phyloP scores from a whole-genome alignment of 2,113 vertebrate species.

The Hemichromis elongatus region DNA sequence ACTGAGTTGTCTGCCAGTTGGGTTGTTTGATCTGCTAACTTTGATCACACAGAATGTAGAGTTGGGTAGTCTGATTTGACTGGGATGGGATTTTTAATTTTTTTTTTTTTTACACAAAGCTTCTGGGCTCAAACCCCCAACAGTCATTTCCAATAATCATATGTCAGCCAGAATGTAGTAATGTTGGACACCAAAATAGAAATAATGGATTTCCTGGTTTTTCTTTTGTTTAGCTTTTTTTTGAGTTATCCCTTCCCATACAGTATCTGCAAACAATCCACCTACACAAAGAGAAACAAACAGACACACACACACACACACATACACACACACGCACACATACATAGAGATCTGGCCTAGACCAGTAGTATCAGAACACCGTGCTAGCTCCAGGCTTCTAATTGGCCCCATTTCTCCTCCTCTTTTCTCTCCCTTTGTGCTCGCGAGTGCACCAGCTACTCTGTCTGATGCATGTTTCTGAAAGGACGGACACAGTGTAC shows the following conservation, averaged over 20 bases:
- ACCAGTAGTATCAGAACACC: conserved; percentile 40
- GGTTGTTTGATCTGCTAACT: conserved; percentile 56
- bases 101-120: not conserved
- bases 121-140: conserved; percentile 25
- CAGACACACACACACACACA: not conserved
- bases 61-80: not conserved
- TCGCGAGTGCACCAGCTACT: conserved; percentile 42
- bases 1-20: conserved; percentile 37
- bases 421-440: conserved; percentile 55
- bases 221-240: conserved; percentile 28
- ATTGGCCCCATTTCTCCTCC: conserved; percentile 64
- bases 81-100: not conserved
- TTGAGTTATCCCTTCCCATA: conserved; percentile 18
- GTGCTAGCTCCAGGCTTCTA: conserved; percentile 58
- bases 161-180: conserved; percentile 41
- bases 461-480: conserved; percentile 37
- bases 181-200: conserved; percentile 54
- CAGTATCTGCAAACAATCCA: conserved; percentile 27
- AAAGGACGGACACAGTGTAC: conserved; percentile 36
- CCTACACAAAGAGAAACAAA: not conserved
- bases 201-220: conserved; percentile 46
- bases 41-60: conserved; percentile 48
- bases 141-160: conserved; percentile 59
- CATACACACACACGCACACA: not conserved
- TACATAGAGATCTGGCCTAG: conserved; percentile 1